Evolutionary conservation across 2,113 vertebrate genomes (phyloP).

Genomic region (Lipotes vexillifer): DNA sequence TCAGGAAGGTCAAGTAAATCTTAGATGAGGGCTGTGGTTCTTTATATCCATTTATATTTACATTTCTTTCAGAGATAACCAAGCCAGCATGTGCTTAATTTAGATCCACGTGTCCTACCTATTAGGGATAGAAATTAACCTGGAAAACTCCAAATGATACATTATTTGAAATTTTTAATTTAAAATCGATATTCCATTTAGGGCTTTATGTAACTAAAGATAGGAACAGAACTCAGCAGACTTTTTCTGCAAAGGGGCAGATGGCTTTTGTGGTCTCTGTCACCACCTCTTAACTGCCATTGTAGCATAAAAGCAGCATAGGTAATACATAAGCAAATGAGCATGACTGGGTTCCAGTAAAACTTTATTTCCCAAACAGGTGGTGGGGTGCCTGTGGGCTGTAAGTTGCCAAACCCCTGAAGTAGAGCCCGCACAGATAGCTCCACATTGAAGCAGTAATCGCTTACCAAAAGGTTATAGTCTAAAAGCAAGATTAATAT

Average conservation of each 20-base stretch:
- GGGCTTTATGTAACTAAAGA: conserved; percentile 19
- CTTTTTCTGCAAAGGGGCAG: not conserved
- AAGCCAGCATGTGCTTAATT: not conserved
- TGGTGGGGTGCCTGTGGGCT: not conserved
- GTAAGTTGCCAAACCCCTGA: not conserved
- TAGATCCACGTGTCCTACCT: not conserved
- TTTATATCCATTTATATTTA: not conserved
- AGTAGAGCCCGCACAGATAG: not conserved
- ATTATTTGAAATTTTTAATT: not conserved
- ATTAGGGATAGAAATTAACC: not conserved
- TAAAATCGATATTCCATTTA: not conserved
- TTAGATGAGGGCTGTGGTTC: not conserved
- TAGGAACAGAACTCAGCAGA: not conserved
- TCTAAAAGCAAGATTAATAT: not conserved
- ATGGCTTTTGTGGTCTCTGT: not conserved
- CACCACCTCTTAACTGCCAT: not conserved
- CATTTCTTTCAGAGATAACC: not conserved
- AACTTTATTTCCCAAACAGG: not conserved
- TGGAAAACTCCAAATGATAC: not conserved
- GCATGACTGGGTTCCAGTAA: not conserved
- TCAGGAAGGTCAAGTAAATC: not conserved
- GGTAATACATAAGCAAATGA: not conserved
- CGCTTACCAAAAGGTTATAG: not conserved
- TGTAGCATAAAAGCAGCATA: not conserved
- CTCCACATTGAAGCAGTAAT: not conserved